phyloP scores from a whole-genome alignment of 2,113 vertebrate species.

The Cyprinodon variegatus region DNA sequence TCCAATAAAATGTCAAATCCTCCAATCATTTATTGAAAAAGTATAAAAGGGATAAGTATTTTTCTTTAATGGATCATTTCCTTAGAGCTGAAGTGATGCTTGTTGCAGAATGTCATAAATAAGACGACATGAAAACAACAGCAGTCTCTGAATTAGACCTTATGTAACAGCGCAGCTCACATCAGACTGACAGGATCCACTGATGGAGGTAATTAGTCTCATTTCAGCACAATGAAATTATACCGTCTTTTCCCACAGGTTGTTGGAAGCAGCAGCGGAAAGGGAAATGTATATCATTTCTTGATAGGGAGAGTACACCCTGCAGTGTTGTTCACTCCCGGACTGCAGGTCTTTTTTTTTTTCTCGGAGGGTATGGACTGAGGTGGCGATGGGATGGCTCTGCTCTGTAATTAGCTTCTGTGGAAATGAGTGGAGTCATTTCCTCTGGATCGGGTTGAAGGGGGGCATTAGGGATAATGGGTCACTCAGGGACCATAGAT shows the following conservation, averaged over 20 bases:
- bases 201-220: slow-evolving; percentile 22
- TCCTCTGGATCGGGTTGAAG: slow-evolving; percentile 54
- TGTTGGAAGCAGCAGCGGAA: slow-evolving; percentile 22
- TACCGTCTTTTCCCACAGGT: slow-evolving; percentile 48
- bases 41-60: background rate
- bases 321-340: background rate
- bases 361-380: background rate
- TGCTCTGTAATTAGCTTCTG: slow-evolving; percentile 58
- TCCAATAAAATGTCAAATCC: no score
- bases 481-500: slow-evolving; percentile 37
- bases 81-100: background rate
- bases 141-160: background rate
- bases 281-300: slow-evolving; percentile 33
- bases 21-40: background rate
- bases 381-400: slow-evolving; percentile 11
- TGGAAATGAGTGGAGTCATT: slow-evolving; percentile 72
- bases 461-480: slow-evolving; percentile 39
- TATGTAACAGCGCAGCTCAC: slow-evolving; percentile 2
- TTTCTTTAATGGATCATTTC: background rate
- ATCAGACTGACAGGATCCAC: slow-evolving; percentile 4
- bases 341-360: slow-evolving; percentile 17
- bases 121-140: background rate
- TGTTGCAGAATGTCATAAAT: background rate
- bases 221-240: slow-evolving; percentile 11
- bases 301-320: slow-evolving; percentile 36